These are phyloP conservation scores for Nyctibius bracteatus DNA, from an alignment of 2,113 vertebrate species.

Conservation along the genomic window DNA sequence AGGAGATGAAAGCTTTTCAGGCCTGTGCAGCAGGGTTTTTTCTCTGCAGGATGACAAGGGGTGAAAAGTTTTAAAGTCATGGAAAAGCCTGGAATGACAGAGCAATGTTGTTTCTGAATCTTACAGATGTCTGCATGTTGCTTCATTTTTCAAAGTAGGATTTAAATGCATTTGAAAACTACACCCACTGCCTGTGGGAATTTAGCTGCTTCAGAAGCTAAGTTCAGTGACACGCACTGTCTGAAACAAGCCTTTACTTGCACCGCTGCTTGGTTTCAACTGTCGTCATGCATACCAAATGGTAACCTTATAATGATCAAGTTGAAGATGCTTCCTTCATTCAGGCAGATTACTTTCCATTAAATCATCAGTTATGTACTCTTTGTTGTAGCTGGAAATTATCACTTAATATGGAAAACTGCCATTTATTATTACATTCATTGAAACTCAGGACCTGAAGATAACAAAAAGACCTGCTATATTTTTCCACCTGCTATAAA, in stretches of 20 bases:
- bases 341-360: neutral
- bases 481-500: neutral
- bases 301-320: neutral
- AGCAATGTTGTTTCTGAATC: neutral
- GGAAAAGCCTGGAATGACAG: neutral
- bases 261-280: neutral
- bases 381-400: neutral
- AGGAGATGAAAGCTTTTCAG: neutral
- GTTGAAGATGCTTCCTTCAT: neutral
- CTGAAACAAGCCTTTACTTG: slow-evolving; percentile 7
- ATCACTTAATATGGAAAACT: neutral
- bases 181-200: neutral
- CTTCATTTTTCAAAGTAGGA: neutral
- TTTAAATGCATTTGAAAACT: neutral
- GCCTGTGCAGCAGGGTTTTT: neutral
- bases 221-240: neutral
- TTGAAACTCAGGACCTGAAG: neutral
- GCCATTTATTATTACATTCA: neutral
- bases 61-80: neutral
- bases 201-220: neutral
- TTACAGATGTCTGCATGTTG: neutral
- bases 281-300: neutral
- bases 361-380: neutral
- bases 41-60: neutral
- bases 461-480: neutral